Evolutionary conservation across 1,140 invertebrate species (phyloP).

Genomic region (Drosophila pandora): DNA sequence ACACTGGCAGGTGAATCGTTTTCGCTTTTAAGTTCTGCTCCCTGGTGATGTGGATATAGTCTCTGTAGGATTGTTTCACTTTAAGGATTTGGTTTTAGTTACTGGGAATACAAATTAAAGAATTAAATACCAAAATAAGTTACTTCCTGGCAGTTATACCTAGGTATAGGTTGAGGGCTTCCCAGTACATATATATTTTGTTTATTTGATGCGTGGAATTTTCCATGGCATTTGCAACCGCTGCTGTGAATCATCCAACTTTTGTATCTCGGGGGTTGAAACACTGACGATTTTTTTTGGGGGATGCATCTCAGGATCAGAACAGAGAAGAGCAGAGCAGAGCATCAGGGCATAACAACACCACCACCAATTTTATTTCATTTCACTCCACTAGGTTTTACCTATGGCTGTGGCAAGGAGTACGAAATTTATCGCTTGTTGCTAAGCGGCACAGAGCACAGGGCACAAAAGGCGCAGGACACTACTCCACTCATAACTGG

Average conservation of each 20-base stretch:
- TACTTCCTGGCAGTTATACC: neutral
- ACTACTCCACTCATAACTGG: constrained; percentile 65
- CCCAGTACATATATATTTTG: constrained; percentile 6
- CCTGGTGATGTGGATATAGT: neutral
- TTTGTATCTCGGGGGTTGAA: constrained; percentile 40
- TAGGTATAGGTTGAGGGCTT: constrained; percentile 4
- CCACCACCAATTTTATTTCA: constrained; percentile 56
- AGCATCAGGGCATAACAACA: constrained; percentile 22
- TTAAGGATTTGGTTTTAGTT: neutral
- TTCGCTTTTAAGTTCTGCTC: neutral
- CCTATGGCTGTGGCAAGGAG: constrained; percentile 45
- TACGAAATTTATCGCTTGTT: constrained; percentile 72
- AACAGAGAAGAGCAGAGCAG: neutral
- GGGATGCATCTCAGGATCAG: constrained; percentile 65
- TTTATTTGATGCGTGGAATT: constrained; percentile 57
- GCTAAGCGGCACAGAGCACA: constrained; percentile 59
- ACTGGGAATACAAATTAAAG: neutral
- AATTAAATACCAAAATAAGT: neutral
- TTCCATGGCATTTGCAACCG: constrained; percentile 58
- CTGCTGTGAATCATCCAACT: constrained; percentile 20
- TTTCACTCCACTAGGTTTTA: constrained; percentile 40
- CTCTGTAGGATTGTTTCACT: neutral
- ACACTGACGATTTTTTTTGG: constrained; percentile 52
- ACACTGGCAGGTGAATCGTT: constrained; percentile 21
- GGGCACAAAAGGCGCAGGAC: constrained; percentile 47